phyloP scores from a whole-genome alignment of 2,888 invertebrate species.

The Terebella lapidaria region DNA sequence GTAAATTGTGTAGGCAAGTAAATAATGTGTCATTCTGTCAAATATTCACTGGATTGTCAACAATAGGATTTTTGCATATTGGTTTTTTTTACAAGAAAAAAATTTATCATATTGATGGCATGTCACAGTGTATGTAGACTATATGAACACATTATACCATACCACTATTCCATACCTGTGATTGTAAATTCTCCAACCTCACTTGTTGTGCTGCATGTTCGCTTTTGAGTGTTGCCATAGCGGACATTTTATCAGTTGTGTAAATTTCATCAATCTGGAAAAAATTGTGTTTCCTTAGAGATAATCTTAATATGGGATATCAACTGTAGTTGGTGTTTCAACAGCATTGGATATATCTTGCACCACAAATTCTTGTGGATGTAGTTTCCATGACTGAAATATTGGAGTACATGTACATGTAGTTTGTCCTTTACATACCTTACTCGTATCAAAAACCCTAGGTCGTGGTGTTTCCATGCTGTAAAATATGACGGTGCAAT shows the following conservation, averaged over 20 bases:
- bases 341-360: too few species aligned
- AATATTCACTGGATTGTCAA: background rate
- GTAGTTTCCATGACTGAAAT: too few species aligned
- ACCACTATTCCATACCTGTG: too few species aligned
- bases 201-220: constrained; percentile 42
- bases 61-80: background rate
- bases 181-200: constrained; percentile 38
- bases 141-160: too few species aligned
- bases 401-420: background rate
- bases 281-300: background rate
- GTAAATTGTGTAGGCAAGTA: background rate
- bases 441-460: constrained; percentile 7
- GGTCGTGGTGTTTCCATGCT: constrained; percentile 16
- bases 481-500: background rate
- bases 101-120: background rate
- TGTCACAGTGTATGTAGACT: too few species aligned
- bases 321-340: background rate
- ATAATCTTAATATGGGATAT: background rate
- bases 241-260: constrained; percentile 33
- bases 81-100: background rate
- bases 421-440: too few species aligned
- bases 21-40: background rate
- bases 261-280: constrained; percentile 38
- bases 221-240: constrained; percentile 36
- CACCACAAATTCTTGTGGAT: too few species aligned